Base-by-base conservation (phyloP, 2,113 vertebrate genomes). In the Hydrolagus affinis region DNA sequence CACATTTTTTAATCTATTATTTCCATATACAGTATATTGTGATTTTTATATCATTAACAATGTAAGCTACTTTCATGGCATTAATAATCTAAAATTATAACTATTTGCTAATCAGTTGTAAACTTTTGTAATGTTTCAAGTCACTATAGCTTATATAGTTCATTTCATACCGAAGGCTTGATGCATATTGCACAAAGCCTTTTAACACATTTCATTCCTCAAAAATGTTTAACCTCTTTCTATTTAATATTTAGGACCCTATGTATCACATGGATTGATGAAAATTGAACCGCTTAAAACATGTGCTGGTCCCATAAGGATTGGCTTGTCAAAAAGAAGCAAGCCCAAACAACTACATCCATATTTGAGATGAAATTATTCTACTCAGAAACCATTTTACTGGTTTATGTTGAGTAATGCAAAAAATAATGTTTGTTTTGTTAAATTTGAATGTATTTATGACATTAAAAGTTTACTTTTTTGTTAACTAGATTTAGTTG, bases 291-390 rank as follows among this genome's bases (percentile, higher is more conserved):
- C 97, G 89, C 94, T 98, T 86, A 95, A 92, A 90, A 98, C 96
- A 0, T 94, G 97, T 89, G 89, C 88, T 30, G 91, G 95, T 14
- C 97, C 97, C 23, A 94, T 98, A 88, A 93, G 96, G 87, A 90
- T 97, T 57, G 97, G 97, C 17, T 93, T 98, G 86, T 98, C 97
- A 88, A 97, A 93, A 92, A 95, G 91, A 91, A 95, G 94, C 87
- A 95, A 91, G 71, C 91, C 93, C 86, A 94, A 93, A 89, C 91
- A 93, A 23, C 95, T 98, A 78, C 97, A 97, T 90, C 95, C 95
- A 0, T 96, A 96, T 88, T 86, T 95, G 86, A 94, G 93, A 89
- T 95, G 88, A 91, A 44, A 87, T 30, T 28, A 1, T 60, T 2
- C 19, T 62, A 8, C 19, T 83, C 19, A 3, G 62, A 30, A 44